Evolutionary conservation across 1,140 invertebrate species (phyloP).

Genomic region (Mactra quadrangularis): DNA sequence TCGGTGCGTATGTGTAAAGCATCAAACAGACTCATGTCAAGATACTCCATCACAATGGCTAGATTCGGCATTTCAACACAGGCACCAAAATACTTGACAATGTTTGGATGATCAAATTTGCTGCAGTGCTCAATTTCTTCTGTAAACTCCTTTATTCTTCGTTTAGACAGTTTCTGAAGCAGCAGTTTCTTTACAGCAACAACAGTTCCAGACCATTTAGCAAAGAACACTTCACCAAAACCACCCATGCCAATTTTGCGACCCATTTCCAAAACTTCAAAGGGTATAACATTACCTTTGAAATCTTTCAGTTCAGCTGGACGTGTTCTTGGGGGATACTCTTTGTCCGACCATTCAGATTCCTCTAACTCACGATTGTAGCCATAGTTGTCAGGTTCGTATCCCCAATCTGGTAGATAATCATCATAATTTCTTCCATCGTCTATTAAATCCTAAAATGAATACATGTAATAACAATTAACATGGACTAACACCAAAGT

Average conservation of each 20-base stretch:
- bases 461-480: no score
- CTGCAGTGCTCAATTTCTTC: slow-evolving; percentile 59
- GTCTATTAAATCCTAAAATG: no score
- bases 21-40: slow-evolving; percentile 66
- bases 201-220: slow-evolving; percentile 54
- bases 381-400: no score
- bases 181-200: slow-evolving; percentile 68
- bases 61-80: slow-evolving; percentile 59
- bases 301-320: slow-evolving; percentile 26
- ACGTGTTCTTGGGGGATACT: slow-evolving; percentile 50
- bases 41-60: slow-evolving; percentile 69
- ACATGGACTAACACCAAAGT: no score
- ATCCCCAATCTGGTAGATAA: no score
- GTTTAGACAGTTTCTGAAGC: slow-evolving; percentile 52
- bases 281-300: slow-evolving; percentile 51
- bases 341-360: slow-evolving; percentile 21
- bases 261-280: slow-evolving; percentile 44
- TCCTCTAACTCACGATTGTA: slow-evolving; percentile 41
- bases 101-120: slow-evolving; percentile 63
- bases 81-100: slow-evolving; percentile 67
- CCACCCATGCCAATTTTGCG: slow-evolving; percentile 63
- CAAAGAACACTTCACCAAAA: slow-evolving; percentile 61
- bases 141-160: slow-evolving; percentile 51
- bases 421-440: no score
- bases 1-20: slow-evolving; percentile 59